phyloP scores from a whole-genome alignment of 2,888 invertebrate genomes.

The Ennomos fuscantarius region DNA sequence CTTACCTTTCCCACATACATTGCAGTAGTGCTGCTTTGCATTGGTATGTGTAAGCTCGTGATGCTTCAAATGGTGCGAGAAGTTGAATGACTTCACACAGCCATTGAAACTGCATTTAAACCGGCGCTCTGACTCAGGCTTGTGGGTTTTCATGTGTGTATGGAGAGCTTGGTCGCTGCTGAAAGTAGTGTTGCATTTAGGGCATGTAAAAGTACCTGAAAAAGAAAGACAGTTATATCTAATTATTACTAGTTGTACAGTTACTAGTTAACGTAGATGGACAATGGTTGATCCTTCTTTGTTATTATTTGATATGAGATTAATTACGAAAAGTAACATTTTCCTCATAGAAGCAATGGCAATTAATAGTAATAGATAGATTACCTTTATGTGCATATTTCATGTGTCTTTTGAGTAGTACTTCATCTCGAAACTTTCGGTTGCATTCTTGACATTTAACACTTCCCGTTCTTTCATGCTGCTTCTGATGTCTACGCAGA shows the following conservation, averaged over 20 bases:
- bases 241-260: too few relatives aligned
- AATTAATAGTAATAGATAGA: not conserved
- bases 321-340: too few relatives aligned
- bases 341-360: not conserved
- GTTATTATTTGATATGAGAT: too few relatives aligned
- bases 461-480: slow-evolving; percentile 68
- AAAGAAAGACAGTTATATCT: slow-evolving; percentile 11
- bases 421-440: slow-evolving; percentile 68
- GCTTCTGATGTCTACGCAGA: slow-evolving; percentile 71
- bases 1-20: slow-evolving; percentile 73
- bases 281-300: too few relatives aligned
- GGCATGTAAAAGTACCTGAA: slow-evolving; percentile 68
- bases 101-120: slow-evolving; percentile 63
- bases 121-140: slow-evolving; percentile 61
- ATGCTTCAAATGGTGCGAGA: slow-evolving; percentile 74
- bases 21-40: slow-evolving; percentile 69
- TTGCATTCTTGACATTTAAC: slow-evolving; percentile 67
- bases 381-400: slow-evolving; percentile 79
- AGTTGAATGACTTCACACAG: slow-evolving; percentile 76
- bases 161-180: slow-evolving; percentile 68
- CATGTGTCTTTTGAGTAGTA: slow-evolving; percentile 68
- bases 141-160: slow-evolving; percentile 70
- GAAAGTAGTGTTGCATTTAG: slow-evolving; percentile 64
- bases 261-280: too few relatives aligned
- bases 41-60: slow-evolving; percentile 76